A percentile compares a stretch with the other conserved stretches of the same genome.
Conservation (phyloP, 2,113 vertebrate genomes). For the Pica pica region DNA sequence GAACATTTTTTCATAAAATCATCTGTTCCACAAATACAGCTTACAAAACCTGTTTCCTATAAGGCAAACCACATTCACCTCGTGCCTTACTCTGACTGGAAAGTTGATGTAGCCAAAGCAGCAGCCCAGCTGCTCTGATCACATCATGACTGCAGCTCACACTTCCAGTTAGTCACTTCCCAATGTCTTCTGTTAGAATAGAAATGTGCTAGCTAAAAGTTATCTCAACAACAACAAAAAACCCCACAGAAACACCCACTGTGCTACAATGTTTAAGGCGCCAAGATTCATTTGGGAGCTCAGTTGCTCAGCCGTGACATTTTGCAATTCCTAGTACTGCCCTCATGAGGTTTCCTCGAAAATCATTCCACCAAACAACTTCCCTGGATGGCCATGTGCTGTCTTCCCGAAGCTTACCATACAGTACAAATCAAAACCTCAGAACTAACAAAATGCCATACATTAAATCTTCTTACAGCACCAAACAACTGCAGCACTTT, state of each 20-base stretch:
- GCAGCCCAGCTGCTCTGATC: background rate
- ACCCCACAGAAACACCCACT: background rate
- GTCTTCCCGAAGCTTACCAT: background rate
- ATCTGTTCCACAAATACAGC: background rate
- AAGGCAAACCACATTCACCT: background rate
- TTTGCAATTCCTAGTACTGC: conserved; percentile 25
- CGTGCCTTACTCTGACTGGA: background rate
- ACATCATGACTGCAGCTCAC: background rate
- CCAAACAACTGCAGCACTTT: background rate
- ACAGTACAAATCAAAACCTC: background rate
- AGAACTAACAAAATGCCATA: background rate
- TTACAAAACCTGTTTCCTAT: background rate
- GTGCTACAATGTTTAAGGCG: background rate
- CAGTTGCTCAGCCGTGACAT: background rate
- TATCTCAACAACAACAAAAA: background rate
- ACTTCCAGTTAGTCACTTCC: background rate
- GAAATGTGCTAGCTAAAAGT: background rate
- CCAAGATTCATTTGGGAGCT: background rate
- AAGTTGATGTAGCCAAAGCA: background rate
- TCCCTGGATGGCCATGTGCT: background rate
- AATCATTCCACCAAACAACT: background rate
- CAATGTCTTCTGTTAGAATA: background rate
- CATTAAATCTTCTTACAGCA: background rate
- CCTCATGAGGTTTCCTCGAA: conserved; percentile 41
- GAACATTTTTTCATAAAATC: background rate